Base-by-base conservation (phyloP, 2,888 invertebrate species). In the Luperina testacea region DNA sequence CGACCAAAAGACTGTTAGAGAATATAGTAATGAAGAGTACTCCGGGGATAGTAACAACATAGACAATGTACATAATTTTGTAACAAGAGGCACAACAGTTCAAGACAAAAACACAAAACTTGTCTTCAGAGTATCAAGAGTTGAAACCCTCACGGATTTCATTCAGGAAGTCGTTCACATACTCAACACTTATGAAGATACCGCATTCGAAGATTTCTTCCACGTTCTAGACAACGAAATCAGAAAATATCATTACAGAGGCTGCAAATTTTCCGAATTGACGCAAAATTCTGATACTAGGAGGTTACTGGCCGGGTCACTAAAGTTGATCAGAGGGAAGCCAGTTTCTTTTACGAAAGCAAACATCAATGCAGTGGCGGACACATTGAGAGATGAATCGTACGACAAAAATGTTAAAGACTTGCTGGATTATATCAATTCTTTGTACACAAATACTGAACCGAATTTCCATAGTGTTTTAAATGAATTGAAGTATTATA, bases 61-160 rank as follows among this genome's bases (percentile, higher is more conserved):
- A 32, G 2, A 38, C 13, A 51, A 64, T 67, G 65, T 11, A 2
- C 27, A 57, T 17, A 63, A 63, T 15, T 32, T 32, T 20, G 32
- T 51, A 20, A 57, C 15, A 7, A 71, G 51, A 27, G 48, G 51
- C 0, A 69, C 72, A 15, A 69, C 15, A 6, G 64, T 20, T 38
- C 73, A 59, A 20, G 24, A 32, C 0, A 51, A 24, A 48, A 64
- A 15, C 27, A 27, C 27, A 11, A 53, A 81, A 69, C 42, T 15
- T 3, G 59, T 71, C 0, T 64, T 72, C 9, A 51, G 20, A 32
- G 13, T 15, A 0, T 13, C 9, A 0, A 38, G 67, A 13, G 53
- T 68, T 0, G 57, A 89, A 6, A 87, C 84, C 20, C 92, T 95
- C 20, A 91, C 92, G 0, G 92, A 93, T 67, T 95, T 95, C n/a